These are phyloP conservation scores for Acanthurus lineatus DNA, from an alignment of 2,797 vertebrate species.

Conservation along the genomic window DNA sequence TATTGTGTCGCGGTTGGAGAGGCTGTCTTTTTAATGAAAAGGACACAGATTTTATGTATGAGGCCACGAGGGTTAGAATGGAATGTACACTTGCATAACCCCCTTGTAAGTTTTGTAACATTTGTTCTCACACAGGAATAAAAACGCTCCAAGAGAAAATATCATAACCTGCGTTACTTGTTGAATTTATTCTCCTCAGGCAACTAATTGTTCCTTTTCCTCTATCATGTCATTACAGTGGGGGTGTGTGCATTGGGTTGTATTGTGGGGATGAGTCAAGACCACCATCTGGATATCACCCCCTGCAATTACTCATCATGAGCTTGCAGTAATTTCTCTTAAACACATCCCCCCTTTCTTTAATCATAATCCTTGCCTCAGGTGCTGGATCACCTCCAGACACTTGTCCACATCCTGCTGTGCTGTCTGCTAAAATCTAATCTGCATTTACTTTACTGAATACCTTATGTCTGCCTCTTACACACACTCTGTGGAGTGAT, in stretches of 20 bases:
- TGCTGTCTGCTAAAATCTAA: conserved; percentile 46
- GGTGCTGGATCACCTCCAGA: conserved; percentile 58
- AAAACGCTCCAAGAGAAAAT: neutral
- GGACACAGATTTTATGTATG: neutral
- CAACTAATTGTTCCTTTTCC: conserved; percentile 6
- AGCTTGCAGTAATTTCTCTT: conserved; percentile 45
- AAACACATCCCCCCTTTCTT: conserved; percentile 42
- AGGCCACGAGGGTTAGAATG: neutral
- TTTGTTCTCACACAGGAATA: conserved; percentile 1
- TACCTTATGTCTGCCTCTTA: conserved; percentile 1
- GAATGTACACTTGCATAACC: neutral
- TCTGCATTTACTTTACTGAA: conserved; percentile 33
- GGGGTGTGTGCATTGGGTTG: conserved; percentile 31
- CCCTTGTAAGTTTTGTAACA: neutral
- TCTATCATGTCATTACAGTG: conserved; percentile 10
- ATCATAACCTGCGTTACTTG: neutral
- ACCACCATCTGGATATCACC: conserved; percentile 49
- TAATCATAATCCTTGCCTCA: conserved; percentile 57
- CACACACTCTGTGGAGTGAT: conserved; percentile 1
- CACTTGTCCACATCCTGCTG: conserved; percentile 40
- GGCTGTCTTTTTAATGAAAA: conserved; percentile 19
- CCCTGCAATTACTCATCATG: conserved; percentile 57
- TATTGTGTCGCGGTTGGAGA: neutral
- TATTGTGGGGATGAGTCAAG: conserved; percentile 44
- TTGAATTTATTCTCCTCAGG: conserved; percentile 5